Evolutionary conservation across 2,797 vertebrate genomes (phyloP).

Genomic region (Semotilus atromaculatus): DNA sequence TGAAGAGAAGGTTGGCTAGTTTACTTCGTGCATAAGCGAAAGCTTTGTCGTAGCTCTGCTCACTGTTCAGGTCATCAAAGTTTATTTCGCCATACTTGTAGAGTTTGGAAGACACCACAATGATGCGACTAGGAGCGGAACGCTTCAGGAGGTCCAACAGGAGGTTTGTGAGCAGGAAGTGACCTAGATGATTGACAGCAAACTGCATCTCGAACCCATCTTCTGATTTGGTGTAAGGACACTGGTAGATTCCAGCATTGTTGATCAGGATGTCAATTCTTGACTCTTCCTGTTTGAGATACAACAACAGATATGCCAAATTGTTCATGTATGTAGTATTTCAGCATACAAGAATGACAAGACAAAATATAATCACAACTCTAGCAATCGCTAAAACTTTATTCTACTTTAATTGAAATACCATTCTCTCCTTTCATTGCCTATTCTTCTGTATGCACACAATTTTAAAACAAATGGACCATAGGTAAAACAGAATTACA

Average conservation of each 20-base stretch:
- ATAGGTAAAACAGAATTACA: background rate
- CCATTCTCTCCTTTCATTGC: background rate
- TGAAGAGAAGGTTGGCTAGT: constrained; percentile 89
- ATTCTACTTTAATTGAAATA: background rate
- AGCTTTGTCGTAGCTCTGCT: constrained; percentile 84
- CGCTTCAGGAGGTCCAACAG: constrained; percentile 85
- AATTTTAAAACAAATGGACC: background rate
- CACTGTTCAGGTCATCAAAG: constrained; percentile 91
- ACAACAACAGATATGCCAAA: background rate
- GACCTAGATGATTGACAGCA: constrained; percentile 88
- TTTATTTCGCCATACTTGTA: constrained; percentile 91
- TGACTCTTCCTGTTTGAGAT: constrained; percentile 81
- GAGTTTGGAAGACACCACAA: constrained; percentile 91
- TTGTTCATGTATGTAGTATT: background rate
- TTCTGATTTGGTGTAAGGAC: constrained; percentile 85
- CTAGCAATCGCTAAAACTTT: background rate
- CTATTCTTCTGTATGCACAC: background rate
- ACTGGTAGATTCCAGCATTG: constrained; percentile 90
- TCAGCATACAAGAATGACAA: background rate
- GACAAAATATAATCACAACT: background rate
- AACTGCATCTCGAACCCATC: constrained; percentile 92
- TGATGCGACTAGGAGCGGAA: constrained; percentile 87
- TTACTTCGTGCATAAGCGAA: constrained; percentile 89
- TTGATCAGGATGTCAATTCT: constrained; percentile 89
- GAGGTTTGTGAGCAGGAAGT: constrained; percentile 87